A percentile compares a stretch with the other conserved stretches of the same genome.
phyloP scores from a whole-genome alignment of 2,113 vertebrate genomes.

The Rattus norvegicus region GRCr8 NC_086039.1:147028501-147029000 shows the following conservation, averaged over 20 bases:
- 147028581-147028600: not conserved
- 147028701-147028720: not conserved
- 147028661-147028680: not conserved
- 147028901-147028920: not conserved
- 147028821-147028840: not conserved
- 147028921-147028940: not conserved
- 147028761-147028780: not conserved
- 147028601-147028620: not conserved
- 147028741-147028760: not conserved
- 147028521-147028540: not conserved
- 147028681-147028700: not conserved
- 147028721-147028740: not conserved
- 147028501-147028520: not conserved
- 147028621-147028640: not conserved
- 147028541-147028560: not conserved
- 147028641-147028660: not conserved
- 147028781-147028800: not conserved
- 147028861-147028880: not conserved
- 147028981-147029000: not conserved
- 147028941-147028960: not conserved
- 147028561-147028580: not conserved
- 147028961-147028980: not conserved
- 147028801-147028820: not conserved
- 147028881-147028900: not conserved
- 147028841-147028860: not conserved